Evolutionary conservation across 2,888 invertebrate species (phyloP).

Genomic region (Drosophila ezoana): DNA sequence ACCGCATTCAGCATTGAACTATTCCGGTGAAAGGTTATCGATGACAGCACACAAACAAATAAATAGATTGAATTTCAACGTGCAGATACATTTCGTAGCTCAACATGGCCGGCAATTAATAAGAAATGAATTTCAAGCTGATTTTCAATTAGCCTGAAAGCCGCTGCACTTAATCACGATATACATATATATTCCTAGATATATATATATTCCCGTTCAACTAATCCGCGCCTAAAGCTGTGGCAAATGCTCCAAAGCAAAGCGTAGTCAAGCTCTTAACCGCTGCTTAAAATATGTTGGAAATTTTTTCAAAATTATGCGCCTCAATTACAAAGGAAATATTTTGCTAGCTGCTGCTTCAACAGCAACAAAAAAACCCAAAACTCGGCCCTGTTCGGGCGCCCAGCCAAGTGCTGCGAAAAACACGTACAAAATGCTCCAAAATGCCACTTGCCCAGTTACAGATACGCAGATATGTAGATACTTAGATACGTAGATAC

Average conservation of each 20-base stretch:
- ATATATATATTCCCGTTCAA: no score
- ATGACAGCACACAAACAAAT: conserved; percentile 6
- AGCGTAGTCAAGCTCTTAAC: no score
- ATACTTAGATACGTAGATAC: conserved; percentile 21
- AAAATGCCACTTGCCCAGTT: conserved; percentile 41
- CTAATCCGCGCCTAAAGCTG: no score
- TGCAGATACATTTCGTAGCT: conserved; percentile 22
- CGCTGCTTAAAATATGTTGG: no score
- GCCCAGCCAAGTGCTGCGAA: conserved; percentile 17
- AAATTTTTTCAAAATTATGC: conserved; percentile 29
- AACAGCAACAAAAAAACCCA: conserved; percentile 17
- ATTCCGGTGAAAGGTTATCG: conserved; percentile 63
- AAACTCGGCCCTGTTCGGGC: no score
- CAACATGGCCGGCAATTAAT: conserved; percentile 2
- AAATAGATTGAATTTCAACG: conserved; percentile 15
- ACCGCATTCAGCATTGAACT: conserved; percentile 72
- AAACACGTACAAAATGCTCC: conserved; percentile 49
- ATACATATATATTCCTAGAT: no score
- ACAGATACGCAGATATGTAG: conserved; percentile 31
- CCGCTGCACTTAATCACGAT: no score
- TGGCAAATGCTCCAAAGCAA: no score
- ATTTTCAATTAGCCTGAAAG: no score
- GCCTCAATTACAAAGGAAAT: conserved; percentile 43
- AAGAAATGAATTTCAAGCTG: not conserved
- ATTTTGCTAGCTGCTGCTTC: conserved; percentile 47